A percentile compares a stretch with the other conserved stretches of the same genome.
Conservation (phyloP, 2,797 vertebrate genomes). For the Cirrhinus molitorella region DNA sequence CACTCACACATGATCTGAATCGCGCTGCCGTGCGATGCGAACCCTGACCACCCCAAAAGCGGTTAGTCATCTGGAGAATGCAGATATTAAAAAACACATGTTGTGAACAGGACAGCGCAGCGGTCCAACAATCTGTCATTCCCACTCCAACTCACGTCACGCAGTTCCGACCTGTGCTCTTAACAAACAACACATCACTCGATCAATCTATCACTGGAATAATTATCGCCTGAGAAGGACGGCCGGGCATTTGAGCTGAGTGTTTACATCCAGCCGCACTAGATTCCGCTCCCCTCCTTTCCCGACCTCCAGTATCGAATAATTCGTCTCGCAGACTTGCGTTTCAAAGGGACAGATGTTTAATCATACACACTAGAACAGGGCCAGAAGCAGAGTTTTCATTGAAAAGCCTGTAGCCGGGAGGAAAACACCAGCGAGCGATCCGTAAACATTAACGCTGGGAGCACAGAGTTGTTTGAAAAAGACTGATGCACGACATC, state of each 20-base stretch:
- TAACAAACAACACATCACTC: conserved; percentile 58
- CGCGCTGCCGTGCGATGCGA: conserved; percentile 55
- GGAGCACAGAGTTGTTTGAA: conserved; percentile 42
- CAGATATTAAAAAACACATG: conserved; percentile 55
- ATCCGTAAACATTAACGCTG: conserved; percentile 47
- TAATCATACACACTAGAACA: conserved; percentile 40
- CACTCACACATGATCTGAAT: conserved; percentile 56
- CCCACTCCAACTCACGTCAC: conserved; percentile 49
- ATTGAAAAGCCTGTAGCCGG: conserved; percentile 47
- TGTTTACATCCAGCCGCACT: conserved; percentile 34
- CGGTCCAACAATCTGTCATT: conserved; percentile 55
- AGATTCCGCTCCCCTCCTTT: conserved; percentile 42
- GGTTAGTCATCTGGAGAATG: conserved; percentile 44
- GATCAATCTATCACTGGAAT: conserved; percentile 55
- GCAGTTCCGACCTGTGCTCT: conserved; percentile 46
- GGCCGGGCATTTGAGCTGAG: conserved; percentile 28
- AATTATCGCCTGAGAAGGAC: conserved; percentile 49
- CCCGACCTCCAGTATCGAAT: conserved; percentile 41
- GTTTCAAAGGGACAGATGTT: conserved; percentile 55
- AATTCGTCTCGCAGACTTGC: conserved; percentile 44
- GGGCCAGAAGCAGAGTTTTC: conserved; percentile 49
- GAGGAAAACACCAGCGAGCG: conserved; percentile 49
- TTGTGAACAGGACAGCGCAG: conserved; percentile 47
- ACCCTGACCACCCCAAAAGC: conserved; percentile 40
- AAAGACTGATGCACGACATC: conserved; percentile 42